Evolutionary conservation across 1,140 invertebrate genomes (phyloP).

Genomic region (Aphelinus certus): DNA sequence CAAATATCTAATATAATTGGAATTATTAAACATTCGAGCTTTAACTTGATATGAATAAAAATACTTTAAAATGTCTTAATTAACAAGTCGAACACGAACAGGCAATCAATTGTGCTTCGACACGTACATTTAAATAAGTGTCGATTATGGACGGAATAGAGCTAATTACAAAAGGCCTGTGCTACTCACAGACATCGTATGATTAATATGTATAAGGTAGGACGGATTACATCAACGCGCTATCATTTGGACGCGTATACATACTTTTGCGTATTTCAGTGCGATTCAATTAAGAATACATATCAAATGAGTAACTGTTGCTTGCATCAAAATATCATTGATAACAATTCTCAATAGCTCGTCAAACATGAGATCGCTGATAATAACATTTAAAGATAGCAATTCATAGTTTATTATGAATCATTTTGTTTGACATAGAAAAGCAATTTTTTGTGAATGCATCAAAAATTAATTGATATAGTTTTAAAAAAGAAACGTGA

Average conservation of each 20-base stretch:
- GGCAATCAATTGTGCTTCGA: constrained; percentile 36
- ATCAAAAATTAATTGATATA: too few relatives aligned
- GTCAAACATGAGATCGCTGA: too few relatives aligned
- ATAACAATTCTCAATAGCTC: too few relatives aligned
- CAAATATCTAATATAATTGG: constrained; percentile 24
- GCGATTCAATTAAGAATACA: not conserved
- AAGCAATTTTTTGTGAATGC: too few relatives aligned
- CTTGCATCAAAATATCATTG: too few relatives aligned
- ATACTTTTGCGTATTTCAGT: constrained; percentile 5
- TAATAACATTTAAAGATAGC: too few relatives aligned
- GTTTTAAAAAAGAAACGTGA: too few relatives aligned
- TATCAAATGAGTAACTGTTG: too few relatives aligned
- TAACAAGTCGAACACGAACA: constrained; percentile 34
- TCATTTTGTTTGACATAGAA: too few relatives aligned
- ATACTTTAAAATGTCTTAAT: constrained; percentile 27
- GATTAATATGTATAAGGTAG: constrained; percentile 21
- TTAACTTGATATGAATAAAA: constrained; percentile 6
- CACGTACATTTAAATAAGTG: constrained; percentile 13
- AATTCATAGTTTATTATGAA: too few relatives aligned
- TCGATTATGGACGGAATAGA: constrained; percentile 39
- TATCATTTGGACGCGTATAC: not conserved
- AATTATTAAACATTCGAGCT: too few relatives aligned
- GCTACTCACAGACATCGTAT: constrained; percentile 21
- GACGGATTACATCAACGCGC: constrained; percentile 23
- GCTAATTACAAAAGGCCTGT: constrained; percentile 31